Conservation (phyloP, 2,113 vertebrate genomes). For the Heterotilapia buettikoferi region DNA sequence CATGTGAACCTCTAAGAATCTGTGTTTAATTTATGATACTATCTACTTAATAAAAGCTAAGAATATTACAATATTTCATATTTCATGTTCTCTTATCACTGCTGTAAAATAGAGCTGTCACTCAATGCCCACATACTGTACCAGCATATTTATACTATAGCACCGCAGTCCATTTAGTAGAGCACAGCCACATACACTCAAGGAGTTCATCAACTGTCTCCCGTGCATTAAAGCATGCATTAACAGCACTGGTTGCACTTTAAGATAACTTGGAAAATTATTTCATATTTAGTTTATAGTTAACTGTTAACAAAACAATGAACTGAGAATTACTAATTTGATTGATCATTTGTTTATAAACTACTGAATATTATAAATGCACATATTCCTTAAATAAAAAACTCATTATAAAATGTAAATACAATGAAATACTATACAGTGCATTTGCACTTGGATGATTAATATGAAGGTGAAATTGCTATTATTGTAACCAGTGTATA, state of each 20-base stretch:
- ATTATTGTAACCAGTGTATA: not conserved
- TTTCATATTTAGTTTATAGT: not conserved
- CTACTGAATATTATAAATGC: not conserved
- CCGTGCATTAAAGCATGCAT: not conserved
- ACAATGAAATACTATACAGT: not conserved
- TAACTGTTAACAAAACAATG: not conserved
- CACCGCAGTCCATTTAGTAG: not conserved
- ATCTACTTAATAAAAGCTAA: not conserved
- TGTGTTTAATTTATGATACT: not conserved
- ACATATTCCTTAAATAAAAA: not conserved
- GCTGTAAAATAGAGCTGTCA: not conserved
- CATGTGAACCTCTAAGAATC: not conserved
- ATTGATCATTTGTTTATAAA: not conserved
- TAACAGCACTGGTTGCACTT: not conserved
- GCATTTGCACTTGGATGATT: not conserved
- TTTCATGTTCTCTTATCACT: not conserved
- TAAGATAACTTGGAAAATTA: not conserved
- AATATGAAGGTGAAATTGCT: not conserved
- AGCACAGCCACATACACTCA: not conserved
- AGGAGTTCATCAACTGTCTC: not conserved
- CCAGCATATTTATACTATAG: not conserved
- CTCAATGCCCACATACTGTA: not conserved
- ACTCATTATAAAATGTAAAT: not conserved
- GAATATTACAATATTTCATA: not conserved
- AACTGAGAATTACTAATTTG: not conserved